phyloP scores from a whole-genome alignment of 2,113 vertebrate species.

The Atherinomorus stipes region DNA sequence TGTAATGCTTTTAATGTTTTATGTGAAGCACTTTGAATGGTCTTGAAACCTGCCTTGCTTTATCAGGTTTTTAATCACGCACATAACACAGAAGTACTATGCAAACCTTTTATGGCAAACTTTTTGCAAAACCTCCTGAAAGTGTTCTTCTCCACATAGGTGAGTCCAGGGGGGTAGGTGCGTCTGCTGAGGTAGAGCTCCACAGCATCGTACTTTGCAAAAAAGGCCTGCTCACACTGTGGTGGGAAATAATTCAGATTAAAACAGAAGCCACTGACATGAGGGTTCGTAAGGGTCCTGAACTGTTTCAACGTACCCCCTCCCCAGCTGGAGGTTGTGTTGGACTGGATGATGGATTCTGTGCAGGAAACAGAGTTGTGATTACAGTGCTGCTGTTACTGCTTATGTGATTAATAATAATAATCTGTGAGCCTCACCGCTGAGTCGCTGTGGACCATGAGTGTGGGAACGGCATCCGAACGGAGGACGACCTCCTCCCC shows the following conservation, averaged over 20 bases:
- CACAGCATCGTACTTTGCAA: constrained; percentile 75
- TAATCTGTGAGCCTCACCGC: constrained; percentile 23
- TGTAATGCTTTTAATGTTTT: no score
- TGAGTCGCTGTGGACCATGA: constrained; percentile 51
- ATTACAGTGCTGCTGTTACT: neutral
- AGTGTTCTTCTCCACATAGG: constrained; percentile 78
- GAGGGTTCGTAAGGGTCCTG: neutral
- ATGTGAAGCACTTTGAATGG: no score
- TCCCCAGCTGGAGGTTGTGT: constrained; percentile 13
- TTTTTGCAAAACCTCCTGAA: constrained; percentile 79
- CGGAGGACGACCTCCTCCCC: constrained; percentile 40
- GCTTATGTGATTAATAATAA: neutral
- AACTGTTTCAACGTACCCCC: constrained; percentile 7
- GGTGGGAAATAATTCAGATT: neutral
- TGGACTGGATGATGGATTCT: neutral
- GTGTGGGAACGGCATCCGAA: constrained; percentile 64
- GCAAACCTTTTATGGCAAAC: constrained; percentile 65
- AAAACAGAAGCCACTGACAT: no score
- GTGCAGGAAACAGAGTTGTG: neutral
- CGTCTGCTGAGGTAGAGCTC: constrained; percentile 70
- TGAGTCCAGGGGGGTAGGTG: constrained; percentile 71
- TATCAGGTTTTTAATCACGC: no score
- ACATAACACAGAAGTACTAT: neutral
- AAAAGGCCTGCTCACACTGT: constrained; percentile 59
- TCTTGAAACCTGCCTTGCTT: no score